Evolutionary conservation across 2,797 vertebrate species (phyloP).

Genomic region (Pangasius djambal): DNA sequence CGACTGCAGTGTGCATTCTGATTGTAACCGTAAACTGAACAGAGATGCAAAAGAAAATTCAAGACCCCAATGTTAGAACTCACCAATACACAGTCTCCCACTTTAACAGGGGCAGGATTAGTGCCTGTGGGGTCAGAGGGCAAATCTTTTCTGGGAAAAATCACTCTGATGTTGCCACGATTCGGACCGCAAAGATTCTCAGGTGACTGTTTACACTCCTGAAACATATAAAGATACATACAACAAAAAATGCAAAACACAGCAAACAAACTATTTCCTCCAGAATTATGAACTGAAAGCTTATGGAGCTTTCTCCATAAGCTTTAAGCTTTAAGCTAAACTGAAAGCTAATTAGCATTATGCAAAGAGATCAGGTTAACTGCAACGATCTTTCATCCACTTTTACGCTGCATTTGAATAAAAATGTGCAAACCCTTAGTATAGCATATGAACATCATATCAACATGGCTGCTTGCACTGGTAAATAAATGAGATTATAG

Average conservation of each 20-base stretch:
- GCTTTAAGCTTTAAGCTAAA: no score
- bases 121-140: slow-evolving; percentile 53
- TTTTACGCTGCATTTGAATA: background rate
- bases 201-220: slow-evolving; percentile 90
- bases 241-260: background rate
- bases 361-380: background rate
- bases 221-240: slow-evolving; percentile 37
- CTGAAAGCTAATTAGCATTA: no score
- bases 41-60: background rate
- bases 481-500: no score
- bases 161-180: slow-evolving; percentile 90
- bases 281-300: background rate
- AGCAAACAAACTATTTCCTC: background rate
- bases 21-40: background rate
- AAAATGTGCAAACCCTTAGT: background rate
- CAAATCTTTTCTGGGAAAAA: slow-evolving; percentile 80
- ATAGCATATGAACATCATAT: no score
- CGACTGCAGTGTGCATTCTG: background rate
- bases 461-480: no score
- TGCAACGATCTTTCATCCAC: background rate
- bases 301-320: no score
- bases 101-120: slow-evolving; percentile 62
- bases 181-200: slow-evolving; percentile 87
- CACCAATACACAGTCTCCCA: slow-evolving; percentile 89
- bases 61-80: background rate